phyloP scores from a whole-genome alignment of 2,888 invertebrate species.

The Chalcis sispes region DNA sequence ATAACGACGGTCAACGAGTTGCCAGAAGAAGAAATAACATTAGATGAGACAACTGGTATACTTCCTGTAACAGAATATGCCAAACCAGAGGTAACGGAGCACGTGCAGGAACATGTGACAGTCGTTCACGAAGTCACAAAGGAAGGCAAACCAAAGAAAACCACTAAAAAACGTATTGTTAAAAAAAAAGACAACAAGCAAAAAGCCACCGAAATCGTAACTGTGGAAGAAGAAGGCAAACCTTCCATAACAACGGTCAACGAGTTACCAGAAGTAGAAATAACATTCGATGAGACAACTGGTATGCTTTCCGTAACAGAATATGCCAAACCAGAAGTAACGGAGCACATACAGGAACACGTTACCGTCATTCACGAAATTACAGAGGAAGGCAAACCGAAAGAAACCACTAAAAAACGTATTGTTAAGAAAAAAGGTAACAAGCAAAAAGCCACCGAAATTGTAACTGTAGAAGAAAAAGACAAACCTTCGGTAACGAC shows the following conservation, averaged over 20 bases:
- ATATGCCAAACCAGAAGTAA: conserved; percentile 57
- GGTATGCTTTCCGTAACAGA: conserved; percentile 45
- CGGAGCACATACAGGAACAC: conserved; percentile 58
- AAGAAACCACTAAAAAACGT: no score
- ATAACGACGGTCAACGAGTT: conserved; percentile 68
- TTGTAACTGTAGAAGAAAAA: no score
- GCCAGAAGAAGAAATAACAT: conserved; percentile 59
- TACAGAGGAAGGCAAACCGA: no score
- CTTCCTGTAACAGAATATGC: conserved; percentile 42
- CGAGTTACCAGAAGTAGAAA: conserved; percentile 53
- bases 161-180: conserved; percentile 65
- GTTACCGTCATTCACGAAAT: no score
- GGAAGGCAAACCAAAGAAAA: conserved; percentile 68
- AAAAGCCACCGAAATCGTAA: conserved; percentile 36
- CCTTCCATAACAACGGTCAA: conserved; percentile 66
- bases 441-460: no score
- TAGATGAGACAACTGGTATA: conserved; percentile 66
- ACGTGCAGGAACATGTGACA: conserved; percentile 60
- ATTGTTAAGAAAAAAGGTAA: no score
- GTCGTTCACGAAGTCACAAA: conserved; percentile 64
- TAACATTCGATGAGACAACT: conserved; percentile 60
- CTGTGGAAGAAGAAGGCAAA: conserved; percentile 72
- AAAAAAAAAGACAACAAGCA: conserved; percentile 46
- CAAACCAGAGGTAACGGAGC: conserved; percentile 62
- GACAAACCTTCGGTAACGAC: no score